Percentiles rank a stretch among this genome's conserved stretches.
Conservation (phyloP, 2,113 vertebrate species). For the Platichthys flesus region DNA sequence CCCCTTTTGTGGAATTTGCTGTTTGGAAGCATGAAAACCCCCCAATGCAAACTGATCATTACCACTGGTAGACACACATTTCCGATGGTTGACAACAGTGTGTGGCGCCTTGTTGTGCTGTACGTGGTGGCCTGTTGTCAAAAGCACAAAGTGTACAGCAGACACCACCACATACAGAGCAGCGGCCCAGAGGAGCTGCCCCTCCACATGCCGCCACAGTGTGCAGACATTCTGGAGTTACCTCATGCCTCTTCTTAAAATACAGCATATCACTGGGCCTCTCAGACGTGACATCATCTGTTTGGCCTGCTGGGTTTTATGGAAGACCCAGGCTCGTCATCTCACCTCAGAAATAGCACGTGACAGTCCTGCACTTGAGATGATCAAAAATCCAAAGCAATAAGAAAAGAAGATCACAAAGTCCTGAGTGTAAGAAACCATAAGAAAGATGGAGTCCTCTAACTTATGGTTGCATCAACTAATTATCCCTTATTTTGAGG, state of each 20-base stretch:
- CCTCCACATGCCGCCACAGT: slow-evolving; percentile 30
- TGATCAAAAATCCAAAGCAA: slow-evolving; percentile 17
- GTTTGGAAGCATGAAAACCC: background rate
- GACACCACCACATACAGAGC: slow-evolving; percentile 26
- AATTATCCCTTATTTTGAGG: slow-evolving; percentile 2
- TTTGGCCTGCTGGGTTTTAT: slow-evolving; percentile 23
- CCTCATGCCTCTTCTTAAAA: slow-evolving; percentile 56
- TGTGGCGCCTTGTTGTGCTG: slow-evolving; percentile 1
- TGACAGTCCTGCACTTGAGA: background rate
- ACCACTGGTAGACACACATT: background rate
- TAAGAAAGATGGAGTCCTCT: background rate
- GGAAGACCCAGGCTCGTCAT: slow-evolving; percentile 13
- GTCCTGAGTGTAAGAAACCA: background rate
- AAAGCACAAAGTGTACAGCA: slow-evolving; percentile 28
- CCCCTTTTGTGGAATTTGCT: background rate
- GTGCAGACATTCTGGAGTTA: slow-evolving; percentile 29
- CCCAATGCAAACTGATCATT: background rate
- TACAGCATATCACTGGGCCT: slow-evolving; percentile 34
- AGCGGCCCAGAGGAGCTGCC: slow-evolving; percentile 27
- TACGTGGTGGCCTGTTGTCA: slow-evolving; percentile 36
- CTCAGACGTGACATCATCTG: slow-evolving; percentile 49
- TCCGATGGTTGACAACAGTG: background rate
- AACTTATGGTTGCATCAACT: background rate
- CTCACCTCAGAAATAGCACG: slow-evolving; percentile 7
- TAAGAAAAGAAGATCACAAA: background rate